Evolutionary conservation across 2,797 vertebrate species (phyloP), one percentile per base, ranked within the genome.

Genomic region (Rhincodon typus): DNA sequence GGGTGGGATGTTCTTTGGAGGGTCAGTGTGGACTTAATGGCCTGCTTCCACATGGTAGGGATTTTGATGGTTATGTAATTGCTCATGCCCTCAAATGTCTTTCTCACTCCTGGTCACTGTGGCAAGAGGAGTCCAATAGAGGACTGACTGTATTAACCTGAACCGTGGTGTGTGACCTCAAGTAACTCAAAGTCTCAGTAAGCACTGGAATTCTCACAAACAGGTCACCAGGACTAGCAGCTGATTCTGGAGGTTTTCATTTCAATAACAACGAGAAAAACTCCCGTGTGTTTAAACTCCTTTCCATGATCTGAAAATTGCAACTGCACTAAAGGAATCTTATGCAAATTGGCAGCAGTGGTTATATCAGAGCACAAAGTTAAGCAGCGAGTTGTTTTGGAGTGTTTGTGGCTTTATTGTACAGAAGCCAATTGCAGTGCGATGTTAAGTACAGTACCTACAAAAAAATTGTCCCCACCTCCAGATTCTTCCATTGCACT

Each of bases 401-500:
- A 93, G 25, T 93, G n/a, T 93, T 42, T 93, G 90, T 69, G 90
- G 90, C 90, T 93, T 93, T n/a, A n/a, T 93, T 93, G 90, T 93
- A 69, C 66, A 93, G 38, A 42, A n/a, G 90, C 66, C 66, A 93
- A 93, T 93, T 69, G 19, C 66, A 93, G 62, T 10, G 2, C 3
- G 0, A 66, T 93, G 34, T 4, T n/a, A 67, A 38, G 90, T 93
- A 93, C 90, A 69, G n/a, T 93, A 42, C 90, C 38, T 12, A 38
- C n/a, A 93, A 69, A 93, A 67, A 93, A 93, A 93, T 46, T 67
- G 69, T 93, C 90, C 90, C 90, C 90, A 69, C 90, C 90, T 38
- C 90, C 90, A 93, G 90, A 93, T 93, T 93, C 90, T 93, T 93
- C 62, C 90, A 93, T 69, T 69, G 62, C n/a, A 93, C n/a, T 42